Conservation (phyloP, 2,797 vertebrate species). For the Gadopsis bispinosus region DNA sequence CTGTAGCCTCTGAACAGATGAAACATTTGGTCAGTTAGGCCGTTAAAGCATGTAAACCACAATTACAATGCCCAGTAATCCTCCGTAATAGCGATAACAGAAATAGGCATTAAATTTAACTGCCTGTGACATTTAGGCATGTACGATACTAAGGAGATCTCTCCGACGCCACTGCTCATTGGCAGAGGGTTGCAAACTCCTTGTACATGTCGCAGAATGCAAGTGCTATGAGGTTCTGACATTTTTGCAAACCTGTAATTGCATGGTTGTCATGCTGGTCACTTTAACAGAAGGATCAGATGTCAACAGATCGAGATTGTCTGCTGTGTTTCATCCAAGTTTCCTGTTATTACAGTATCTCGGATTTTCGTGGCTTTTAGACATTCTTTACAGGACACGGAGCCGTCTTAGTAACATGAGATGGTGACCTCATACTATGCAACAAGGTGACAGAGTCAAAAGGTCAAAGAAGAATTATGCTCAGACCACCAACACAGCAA, state of each 20-base stretch:
- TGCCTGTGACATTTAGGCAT: slow-evolving; percentile 29
- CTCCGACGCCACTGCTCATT: slow-evolving; percentile 3
- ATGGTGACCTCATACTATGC: slow-evolving; percentile 25
- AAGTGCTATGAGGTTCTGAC: slow-evolving; percentile 44
- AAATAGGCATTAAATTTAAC: slow-evolving; percentile 45
- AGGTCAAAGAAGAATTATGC: slow-evolving; percentile 36
- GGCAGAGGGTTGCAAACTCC: neutral
- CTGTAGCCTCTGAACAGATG: slow-evolving; percentile 37
- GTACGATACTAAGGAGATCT: slow-evolving; percentile 6
- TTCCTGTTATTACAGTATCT: slow-evolving; percentile 27
- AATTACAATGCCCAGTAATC: slow-evolving; percentile 31
- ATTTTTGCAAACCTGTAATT: slow-evolving; percentile 54
- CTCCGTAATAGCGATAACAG: slow-evolving; percentile 54
- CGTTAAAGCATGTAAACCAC: slow-evolving; percentile 48
- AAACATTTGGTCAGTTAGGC: slow-evolving; percentile 41
- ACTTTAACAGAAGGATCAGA: slow-evolving; percentile 39
- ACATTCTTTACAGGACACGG: slow-evolving; percentile 1
- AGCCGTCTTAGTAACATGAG: neutral
- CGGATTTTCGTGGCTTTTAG: slow-evolving; percentile 2
- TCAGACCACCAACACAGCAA: slow-evolving; percentile 58
- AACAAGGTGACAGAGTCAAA: slow-evolving; percentile 42
- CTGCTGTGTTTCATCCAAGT: slow-evolving; percentile 21
- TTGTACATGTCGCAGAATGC: slow-evolving; percentile 29
- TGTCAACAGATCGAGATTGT: slow-evolving; percentile 29
- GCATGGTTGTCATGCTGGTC: slow-evolving; percentile 7